These are phyloP conservation scores for Aphyosemion australe DNA, from an alignment of 2,113 vertebrate genomes.

Conservation along the genomic window DNA sequence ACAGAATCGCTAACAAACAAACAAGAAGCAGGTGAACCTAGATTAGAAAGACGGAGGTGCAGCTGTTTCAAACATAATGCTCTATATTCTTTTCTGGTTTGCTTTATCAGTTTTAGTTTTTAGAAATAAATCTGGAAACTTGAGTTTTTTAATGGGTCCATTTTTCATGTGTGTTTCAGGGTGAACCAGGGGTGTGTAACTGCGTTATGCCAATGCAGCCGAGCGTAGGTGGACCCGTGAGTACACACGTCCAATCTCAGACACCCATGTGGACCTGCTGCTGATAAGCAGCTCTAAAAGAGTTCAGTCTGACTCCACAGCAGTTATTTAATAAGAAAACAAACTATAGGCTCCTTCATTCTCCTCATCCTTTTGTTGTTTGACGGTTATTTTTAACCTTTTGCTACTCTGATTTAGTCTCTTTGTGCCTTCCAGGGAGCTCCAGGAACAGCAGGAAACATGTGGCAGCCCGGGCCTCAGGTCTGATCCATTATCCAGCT, in stretches of 20 bases:
- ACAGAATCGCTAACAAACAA: no score
- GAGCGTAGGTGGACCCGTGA: slow-evolving; percentile 87
- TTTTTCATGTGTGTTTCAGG: slow-evolving; percentile 75
- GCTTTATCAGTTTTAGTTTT: slow-evolving; percentile 5
- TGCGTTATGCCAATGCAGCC: slow-evolving; percentile 71
- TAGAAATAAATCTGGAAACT: slow-evolving; percentile 26
- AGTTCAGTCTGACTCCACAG: slow-evolving; percentile 13
- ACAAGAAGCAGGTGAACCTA: not conserved
- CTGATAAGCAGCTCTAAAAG: no score
- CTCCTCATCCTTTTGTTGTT: slow-evolving; percentile 5
- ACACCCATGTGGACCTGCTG: not conserved
- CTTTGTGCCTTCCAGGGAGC: slow-evolving; percentile 86
- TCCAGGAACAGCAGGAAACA: slow-evolving; percentile 82
- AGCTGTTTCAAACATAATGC: not conserved
- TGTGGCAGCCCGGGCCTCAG: slow-evolving; percentile 90
- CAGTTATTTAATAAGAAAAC: no score
- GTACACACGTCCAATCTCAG: slow-evolving; percentile 51
- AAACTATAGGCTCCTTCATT: slow-evolving; percentile 1
- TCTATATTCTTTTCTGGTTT: not conserved
- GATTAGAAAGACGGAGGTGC: not conserved
- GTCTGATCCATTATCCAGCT: slow-evolving; percentile 77
- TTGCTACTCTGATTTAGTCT: slow-evolving; percentile 50
- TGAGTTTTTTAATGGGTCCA: slow-evolving; percentile 9
- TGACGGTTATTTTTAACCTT: slow-evolving; percentile 41
- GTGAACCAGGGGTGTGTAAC: slow-evolving; percentile 86